Conservation (phyloP, 2,113 vertebrate genomes). For the Plecturocebus donacophilus region DNA sequence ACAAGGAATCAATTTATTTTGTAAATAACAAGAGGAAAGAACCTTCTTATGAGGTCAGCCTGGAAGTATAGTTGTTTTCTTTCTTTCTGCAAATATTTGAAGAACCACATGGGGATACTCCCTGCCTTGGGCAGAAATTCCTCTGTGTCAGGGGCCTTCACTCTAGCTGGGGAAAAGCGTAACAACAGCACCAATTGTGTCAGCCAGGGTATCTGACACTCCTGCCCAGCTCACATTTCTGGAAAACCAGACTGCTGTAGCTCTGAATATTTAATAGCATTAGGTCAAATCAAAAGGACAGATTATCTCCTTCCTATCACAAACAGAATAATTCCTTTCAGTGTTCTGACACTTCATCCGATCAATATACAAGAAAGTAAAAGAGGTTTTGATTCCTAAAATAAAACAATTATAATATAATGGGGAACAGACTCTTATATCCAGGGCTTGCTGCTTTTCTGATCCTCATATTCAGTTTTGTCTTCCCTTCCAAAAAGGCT, state of each 20-base stretch:
- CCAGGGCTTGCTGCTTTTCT: neutral
- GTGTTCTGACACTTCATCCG: neutral
- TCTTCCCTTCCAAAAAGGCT: neutral
- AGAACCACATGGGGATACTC: neutral
- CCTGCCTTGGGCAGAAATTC: neutral
- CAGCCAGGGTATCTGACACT: neutral
- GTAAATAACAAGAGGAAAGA: neutral
- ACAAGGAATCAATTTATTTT: neutral
- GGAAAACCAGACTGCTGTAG: slow-evolving; percentile 15
- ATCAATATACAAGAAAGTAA: neutral
- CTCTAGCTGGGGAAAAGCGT: no score
- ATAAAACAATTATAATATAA: neutral
- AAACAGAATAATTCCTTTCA: neutral
- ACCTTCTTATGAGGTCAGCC: neutral
- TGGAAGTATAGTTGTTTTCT: neutral
- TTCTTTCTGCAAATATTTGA: neutral
- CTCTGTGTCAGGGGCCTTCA: neutral
- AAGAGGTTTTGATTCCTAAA: neutral
- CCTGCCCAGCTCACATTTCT: slow-evolving; percentile 61
- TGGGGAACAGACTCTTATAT: neutral
- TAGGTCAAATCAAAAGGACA: neutral
- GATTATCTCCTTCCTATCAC: neutral
- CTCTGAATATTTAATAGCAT: slow-evolving; percentile 62
- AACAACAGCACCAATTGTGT: slow-evolving; percentile 48
- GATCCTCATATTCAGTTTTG: neutral